phyloP scores from a whole-genome alignment of 1,140 invertebrate species.

The Lucilia cuprina region DNA sequence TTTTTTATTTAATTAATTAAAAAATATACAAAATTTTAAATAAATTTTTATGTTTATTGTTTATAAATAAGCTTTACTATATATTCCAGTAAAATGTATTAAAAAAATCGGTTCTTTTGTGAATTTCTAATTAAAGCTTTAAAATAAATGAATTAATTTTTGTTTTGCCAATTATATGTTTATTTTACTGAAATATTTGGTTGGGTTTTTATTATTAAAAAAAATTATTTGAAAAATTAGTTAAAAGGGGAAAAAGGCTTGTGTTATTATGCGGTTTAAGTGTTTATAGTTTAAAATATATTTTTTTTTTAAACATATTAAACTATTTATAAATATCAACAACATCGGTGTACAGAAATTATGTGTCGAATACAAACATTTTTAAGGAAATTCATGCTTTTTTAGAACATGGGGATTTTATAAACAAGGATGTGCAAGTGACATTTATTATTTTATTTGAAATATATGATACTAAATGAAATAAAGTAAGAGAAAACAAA shows the following conservation, averaged over 20 bases:
- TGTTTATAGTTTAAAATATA: constrained; percentile 11
- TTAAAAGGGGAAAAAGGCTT: not conserved
- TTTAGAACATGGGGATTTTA: not conserved
- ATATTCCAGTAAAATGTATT: not conserved
- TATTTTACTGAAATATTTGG: not conserved
- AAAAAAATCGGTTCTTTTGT: not conserved
- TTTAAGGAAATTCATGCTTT: not conserved
- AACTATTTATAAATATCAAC: not conserved
- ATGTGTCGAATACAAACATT: not conserved
- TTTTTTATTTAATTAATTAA: too few species aligned
- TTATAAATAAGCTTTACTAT: not conserved
- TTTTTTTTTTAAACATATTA: constrained; percentile 36
- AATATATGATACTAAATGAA: too few species aligned
- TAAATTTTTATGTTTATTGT: not conserved
- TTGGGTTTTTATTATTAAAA: not conserved
- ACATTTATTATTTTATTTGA: too few species aligned
- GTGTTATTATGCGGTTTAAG: constrained; percentile 33
- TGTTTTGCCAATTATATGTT: not conserved
- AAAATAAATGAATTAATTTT: not conserved
- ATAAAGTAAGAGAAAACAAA: too few species aligned
- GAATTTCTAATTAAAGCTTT: not conserved
- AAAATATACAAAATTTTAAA: not conserved
- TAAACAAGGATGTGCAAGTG: too few species aligned
- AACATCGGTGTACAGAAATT: not conserved
- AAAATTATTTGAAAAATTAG: not conserved